Percentiles rank a stretch among this genome's conserved stretches.
Evolutionary conservation across 1,140 invertebrate genomes (phyloP).

Genomic region (Pemphigus obesinymphae): DNA sequence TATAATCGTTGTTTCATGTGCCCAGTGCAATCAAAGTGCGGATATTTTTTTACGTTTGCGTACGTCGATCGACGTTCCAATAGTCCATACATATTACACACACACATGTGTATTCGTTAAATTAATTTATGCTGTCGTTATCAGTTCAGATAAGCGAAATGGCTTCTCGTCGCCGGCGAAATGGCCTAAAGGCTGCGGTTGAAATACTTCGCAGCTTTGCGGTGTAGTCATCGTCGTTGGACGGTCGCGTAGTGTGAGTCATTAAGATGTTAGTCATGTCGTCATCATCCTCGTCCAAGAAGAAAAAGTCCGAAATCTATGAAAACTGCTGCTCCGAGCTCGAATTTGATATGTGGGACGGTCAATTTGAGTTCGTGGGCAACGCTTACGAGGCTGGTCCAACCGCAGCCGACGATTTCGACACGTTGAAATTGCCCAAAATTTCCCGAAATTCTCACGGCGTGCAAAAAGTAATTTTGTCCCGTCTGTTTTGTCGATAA

Average conservation of each 20-base stretch:
- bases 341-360: slow-evolving; percentile 80
- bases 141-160: not conserved
- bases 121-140: not conserved
- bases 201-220: not conserved
- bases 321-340: slow-evolving; percentile 49
- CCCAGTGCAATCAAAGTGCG: not conserved
- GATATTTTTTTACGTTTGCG: no score
- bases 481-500: not conserved
- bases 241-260: not conserved
- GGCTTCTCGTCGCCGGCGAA: not conserved
- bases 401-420: not conserved
- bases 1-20: no score
- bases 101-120: not conserved
- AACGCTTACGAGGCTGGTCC: slow-evolving; percentile 40
- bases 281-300: not conserved
- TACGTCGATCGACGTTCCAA: not conserved
- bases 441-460: not conserved
- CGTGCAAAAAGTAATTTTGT: slow-evolving; percentile 20
- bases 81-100: not conserved
- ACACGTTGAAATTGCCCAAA: slow-evolving; percentile 5
- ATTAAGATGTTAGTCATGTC: not conserved
- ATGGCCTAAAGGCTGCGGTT: not conserved
- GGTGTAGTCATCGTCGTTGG: not conserved
- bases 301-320: not conserved
- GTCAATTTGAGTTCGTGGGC: slow-evolving; percentile 76